phyloP scores from a whole-genome alignment of 2,113 vertebrate species.

The Copsychus sechellarum region DNA sequence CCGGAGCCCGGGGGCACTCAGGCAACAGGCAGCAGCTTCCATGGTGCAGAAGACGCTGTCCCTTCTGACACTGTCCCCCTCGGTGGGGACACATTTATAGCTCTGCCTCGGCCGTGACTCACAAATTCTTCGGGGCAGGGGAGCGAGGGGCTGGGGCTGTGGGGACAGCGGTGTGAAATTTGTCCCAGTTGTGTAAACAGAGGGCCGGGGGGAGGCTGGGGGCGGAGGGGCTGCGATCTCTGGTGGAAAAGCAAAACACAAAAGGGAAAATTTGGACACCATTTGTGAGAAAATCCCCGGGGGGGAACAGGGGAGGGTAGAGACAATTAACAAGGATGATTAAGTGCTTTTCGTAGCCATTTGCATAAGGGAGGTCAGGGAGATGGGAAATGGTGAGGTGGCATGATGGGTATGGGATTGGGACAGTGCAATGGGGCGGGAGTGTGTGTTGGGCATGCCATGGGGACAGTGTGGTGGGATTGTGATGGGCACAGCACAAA shows the following conservation, averaged over 20 bases:
- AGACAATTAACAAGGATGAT: constrained; percentile 61
- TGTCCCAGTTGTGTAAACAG: constrained; percentile 84
- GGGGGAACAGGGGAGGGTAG: constrained; percentile 29
- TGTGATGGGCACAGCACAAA: background rate
- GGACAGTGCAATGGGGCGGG: background rate
- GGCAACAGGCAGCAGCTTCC: background rate
- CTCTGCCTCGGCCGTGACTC: background rate
- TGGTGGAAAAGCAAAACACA: constrained; percentile 79
- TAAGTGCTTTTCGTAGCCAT: constrained; percentile 6
- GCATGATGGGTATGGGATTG: background rate
- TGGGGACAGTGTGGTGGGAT: background rate
- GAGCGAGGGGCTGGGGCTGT: background rate
- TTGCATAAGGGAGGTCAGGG: background rate
- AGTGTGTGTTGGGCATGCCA: rapidly evolving
- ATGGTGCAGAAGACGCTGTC: background rate
- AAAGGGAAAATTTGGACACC: constrained; percentile 82
- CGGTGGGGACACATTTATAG: constrained; percentile 58
- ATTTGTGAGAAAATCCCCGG: constrained; percentile 78
- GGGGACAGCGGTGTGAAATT: constrained; percentile 68
- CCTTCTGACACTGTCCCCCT: background rate
- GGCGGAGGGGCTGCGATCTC: constrained; percentile 45
- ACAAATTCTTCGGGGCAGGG: constrained; percentile 36
- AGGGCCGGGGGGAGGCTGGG: constrained; percentile 42
- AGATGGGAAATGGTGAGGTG: background rate
- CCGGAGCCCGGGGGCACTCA: background rate